Evolutionary conservation across 2,888 invertebrate genomes (phyloP).

Genomic region (Pyrocoelia pectoralis): DNA sequence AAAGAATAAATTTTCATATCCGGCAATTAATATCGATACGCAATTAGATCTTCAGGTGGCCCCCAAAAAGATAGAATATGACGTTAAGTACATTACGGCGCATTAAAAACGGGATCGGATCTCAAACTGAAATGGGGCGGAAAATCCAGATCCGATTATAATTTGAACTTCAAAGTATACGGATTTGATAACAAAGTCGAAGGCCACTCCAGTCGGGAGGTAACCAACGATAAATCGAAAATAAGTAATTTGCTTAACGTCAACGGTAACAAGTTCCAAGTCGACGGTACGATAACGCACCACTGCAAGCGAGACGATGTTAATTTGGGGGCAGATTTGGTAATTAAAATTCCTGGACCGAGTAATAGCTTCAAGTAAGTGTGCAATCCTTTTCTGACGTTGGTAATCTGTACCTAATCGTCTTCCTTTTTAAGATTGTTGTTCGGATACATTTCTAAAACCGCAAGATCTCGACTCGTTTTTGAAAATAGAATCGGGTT

Average conservation of each 20-base stretch:
- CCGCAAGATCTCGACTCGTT: constrained; percentile 62
- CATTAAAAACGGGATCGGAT: constrained; percentile 65
- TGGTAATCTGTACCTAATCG: too few species aligned
- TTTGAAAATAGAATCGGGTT: constrained; percentile 63
- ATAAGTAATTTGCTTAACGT: constrained; percentile 67
- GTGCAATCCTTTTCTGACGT: too few species aligned
- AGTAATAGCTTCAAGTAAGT: constrained; percentile 66
- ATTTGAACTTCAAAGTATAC: constrained; percentile 65
- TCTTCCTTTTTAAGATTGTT: constrained; percentile 61
- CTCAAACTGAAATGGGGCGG: constrained; percentile 59
- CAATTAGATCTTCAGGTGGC: constrained; percentile 67
- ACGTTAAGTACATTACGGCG: constrained; percentile 66
- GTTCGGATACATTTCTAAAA: constrained; percentile 60
- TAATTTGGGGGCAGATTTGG: constrained; percentile 65
- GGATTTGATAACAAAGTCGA: constrained; percentile 63
- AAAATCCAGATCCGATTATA: constrained; percentile 62
- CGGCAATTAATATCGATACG: constrained; percentile 61
- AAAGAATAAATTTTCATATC: constrained; percentile 66
- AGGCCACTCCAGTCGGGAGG: constrained; percentile 65
- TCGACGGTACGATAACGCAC: constrained; percentile 67
- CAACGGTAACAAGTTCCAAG: constrained; percentile 69
- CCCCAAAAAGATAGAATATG: constrained; percentile 65
- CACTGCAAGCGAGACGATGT: constrained; percentile 64
- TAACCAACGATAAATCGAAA: constrained; percentile 68
- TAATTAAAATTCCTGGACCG: constrained; percentile 65